These are phyloP conservation scores for Crotophaga sulcirostris DNA, from an alignment of 2,113 vertebrate species.

Conservation along the genomic window DNA sequence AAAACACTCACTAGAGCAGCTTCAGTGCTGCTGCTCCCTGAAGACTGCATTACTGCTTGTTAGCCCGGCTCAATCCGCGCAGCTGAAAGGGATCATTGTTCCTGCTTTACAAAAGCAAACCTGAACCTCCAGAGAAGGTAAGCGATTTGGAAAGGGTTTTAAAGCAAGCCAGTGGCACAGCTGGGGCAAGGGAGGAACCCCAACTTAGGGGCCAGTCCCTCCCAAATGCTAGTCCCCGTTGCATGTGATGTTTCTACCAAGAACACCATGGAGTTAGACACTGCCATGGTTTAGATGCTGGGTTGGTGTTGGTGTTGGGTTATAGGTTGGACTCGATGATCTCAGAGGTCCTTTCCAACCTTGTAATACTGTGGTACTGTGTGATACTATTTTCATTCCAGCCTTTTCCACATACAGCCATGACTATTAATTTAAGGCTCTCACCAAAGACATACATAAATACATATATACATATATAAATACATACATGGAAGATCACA, in stretches of 20 bases:
- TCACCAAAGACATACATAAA: background rate
- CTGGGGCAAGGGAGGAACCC: background rate
- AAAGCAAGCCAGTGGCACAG: background rate
- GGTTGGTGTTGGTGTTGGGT: too few species aligned
- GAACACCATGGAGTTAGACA: background rate
- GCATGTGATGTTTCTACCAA: background rate
- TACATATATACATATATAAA: background rate
- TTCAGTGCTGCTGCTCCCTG: background rate
- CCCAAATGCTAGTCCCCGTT: background rate
- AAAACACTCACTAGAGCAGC: background rate
- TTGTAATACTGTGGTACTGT: too few species aligned
- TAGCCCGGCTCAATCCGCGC: background rate
- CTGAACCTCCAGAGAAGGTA: constrained; percentile 14
- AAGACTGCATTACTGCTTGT: background rate
- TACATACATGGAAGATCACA: background rate
- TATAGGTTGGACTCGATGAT: too few species aligned
- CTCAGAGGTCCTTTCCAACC: too few species aligned
- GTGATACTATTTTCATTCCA: background rate
- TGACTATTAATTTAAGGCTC: background rate
- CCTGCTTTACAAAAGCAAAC: background rate
- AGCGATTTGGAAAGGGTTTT: background rate
- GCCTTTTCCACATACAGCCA: background rate
- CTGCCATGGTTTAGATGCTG: too few species aligned
- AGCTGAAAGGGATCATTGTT: constrained; percentile 41
- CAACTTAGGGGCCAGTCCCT: rapidly evolving